Base-by-base conservation (phyloP, 1,140 invertebrate species). In the Calephelis nemesis region DNA sequence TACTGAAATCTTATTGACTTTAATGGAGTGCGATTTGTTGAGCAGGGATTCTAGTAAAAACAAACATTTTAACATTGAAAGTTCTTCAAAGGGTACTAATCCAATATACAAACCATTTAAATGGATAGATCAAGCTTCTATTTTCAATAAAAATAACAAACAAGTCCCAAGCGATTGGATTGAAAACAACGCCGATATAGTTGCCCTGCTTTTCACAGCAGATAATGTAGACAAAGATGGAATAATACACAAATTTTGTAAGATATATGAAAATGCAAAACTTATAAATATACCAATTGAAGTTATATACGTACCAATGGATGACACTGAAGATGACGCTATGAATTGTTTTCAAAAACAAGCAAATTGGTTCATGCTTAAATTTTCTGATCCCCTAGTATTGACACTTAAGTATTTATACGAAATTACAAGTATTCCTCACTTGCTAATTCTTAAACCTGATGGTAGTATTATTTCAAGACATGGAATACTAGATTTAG, bases 361-460 rank as follows among this genome's bases (percentile, higher is more conserved):
- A 77, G 86, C 88, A 7, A 90, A 91, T 65, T 91, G 87, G 88
- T 90, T 90, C 62, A 83, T 79, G 60, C 75, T 91, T 45, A 73
- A 73, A 6, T 74, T 77, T 73, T 60, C 77, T 77, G 85, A 88
- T 78, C 78, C 81, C 47, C 71, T 88, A 45, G 70, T 88, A 81
- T 62, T 60, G 1, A 58, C 65, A 4, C 76, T 90, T 4, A 80
- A 74, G 54, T 85, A 78, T 73, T 82, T 88, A 77, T 85, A 90
- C 42, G 71, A 70, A 9, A 71, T 91, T 11, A 82, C 82, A 1
- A 81, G 75, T 65, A 75, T 87, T 12, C 88, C 88, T 0, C 74
- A 83, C 30, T 67, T 91, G 11, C 13, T 84, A 6, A 79, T 88
- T 0, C 62, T 85, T 5, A 82, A 77, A 71, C 49, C 71, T 10